phyloP scores from a whole-genome alignment of 1,140 invertebrate genomes.

The Charaxes varanes region DNA sequence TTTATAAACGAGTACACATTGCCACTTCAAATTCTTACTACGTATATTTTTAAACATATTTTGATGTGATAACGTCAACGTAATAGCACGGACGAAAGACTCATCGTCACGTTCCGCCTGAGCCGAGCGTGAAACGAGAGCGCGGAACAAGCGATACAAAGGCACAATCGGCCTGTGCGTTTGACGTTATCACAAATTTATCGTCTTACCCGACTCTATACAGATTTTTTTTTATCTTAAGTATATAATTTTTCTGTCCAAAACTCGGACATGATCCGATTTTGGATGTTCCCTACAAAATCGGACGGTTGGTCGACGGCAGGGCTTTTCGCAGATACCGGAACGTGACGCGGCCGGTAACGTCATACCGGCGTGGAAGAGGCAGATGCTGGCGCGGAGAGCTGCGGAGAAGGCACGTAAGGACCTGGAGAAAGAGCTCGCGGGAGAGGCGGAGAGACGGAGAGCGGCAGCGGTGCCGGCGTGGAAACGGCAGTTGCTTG shows the following conservation, averaged over 20 bases:
- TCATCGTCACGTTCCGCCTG: too few species aligned
- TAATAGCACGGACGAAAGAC: too few species aligned
- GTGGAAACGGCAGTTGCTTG: conserved; percentile 93
- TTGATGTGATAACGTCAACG: too few species aligned
- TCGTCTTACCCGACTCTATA: too few species aligned
- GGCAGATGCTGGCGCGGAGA: conserved; percentile 95
- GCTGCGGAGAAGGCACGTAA: conserved; percentile 93
- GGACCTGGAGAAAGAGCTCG: conserved; percentile 89
- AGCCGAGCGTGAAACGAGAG: too few species aligned
- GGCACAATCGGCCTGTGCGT: too few species aligned
- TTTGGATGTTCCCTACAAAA: conserved; percentile 26
- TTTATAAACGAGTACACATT: too few species aligned
- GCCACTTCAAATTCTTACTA: conserved; percentile 5
- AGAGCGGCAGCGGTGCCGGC: conserved; percentile 90
- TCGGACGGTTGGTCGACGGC: conserved; percentile 55
- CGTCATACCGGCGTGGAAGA: conserved; percentile 93
- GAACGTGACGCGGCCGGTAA: conserved; percentile 92
- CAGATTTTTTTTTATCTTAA: too few species aligned
- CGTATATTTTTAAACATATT: too few species aligned
- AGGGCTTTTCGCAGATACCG: conserved; percentile 82
- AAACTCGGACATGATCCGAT: conserved; percentile 18
- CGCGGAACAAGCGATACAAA: too few species aligned
- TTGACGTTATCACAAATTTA: too few species aligned
- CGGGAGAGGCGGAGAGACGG: conserved; percentile 88
- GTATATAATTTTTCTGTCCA: too few species aligned